These are phyloP conservation scores for Onychomys torridus DNA, from an alignment of 2,797 vertebrate species.

Conservation along the genomic window DNA sequence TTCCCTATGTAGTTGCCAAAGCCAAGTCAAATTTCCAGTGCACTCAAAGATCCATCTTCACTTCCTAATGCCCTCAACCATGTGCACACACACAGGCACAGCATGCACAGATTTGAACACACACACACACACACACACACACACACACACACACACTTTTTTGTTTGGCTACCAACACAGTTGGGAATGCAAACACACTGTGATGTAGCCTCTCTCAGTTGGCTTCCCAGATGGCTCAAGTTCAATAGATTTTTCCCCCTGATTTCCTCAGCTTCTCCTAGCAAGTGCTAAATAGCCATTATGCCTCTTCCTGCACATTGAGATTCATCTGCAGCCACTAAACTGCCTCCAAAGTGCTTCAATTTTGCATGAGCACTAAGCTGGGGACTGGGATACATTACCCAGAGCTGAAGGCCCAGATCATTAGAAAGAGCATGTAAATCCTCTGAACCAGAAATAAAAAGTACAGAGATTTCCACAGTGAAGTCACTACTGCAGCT, in stretches of 20 bases:
- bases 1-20: not conserved
- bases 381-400: constrained; percentile 90
- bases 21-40: not conserved
- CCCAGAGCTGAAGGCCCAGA: constrained; percentile 87
- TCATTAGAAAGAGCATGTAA: constrained; percentile 92
- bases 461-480: constrained; percentile 86
- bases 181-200: constrained; percentile 79
- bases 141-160: not conserved
- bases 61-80: not conserved
- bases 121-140: not conserved
- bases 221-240: constrained; percentile 84
- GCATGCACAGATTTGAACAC: not conserved
- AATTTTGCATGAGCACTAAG: constrained; percentile 95
- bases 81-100: not conserved
- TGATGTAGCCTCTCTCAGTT: constrained; percentile 79
- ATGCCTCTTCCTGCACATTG: constrained; percentile 85
- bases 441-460: constrained; percentile 94
- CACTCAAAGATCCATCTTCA: not conserved
- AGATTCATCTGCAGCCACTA: constrained; percentile 89
- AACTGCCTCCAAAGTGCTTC: constrained; percentile 90
- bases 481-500: constrained; percentile 84
- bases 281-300: constrained; percentile 86
- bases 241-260: constrained; percentile 83
- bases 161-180: constrained; percentile 55
- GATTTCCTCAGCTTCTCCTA: constrained; percentile 85